Percentiles rank a stretch among this genome's conserved stretches.
phyloP scores from a whole-genome alignment of 2,888 invertebrate species.

The Epinotia ramella region DNA sequence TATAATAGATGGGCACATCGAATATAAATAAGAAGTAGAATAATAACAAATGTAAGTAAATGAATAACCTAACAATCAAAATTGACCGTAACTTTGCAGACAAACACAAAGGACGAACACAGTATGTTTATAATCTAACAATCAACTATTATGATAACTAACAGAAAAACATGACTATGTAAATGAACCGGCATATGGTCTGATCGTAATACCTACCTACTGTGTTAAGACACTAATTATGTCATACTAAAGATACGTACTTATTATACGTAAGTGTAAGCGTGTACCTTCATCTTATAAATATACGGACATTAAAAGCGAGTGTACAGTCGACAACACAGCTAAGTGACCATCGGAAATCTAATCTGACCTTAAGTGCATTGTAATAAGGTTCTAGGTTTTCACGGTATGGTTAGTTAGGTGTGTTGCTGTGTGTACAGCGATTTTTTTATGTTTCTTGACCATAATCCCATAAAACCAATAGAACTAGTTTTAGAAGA shows the following conservation, averaged over 20 bases:
- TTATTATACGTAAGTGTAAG: not conserved
- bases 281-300: not conserved
- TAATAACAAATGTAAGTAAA: too few species aligned
- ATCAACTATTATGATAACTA: slow-evolving; percentile 38
- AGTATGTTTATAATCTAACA: slow-evolving; percentile 28
- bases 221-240: slow-evolving; percentile 28
- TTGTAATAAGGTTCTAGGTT: too few species aligned
- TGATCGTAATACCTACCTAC: slow-evolving; percentile 21
- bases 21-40: not conserved
- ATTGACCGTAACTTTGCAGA: not conserved
- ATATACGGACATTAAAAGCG: not conserved
- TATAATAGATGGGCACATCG: too few species aligned
- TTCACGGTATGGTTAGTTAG: too few species aligned
- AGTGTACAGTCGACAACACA: too few species aligned
- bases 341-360: too few species aligned
- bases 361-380: too few species aligned
- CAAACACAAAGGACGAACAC: slow-evolving; percentile 17
- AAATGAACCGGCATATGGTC: slow-evolving; percentile 37
- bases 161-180: slow-evolving; percentile 43
- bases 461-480: too few species aligned
- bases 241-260: slow-evolving; percentile 17
- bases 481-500: too few species aligned
- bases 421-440: too few species aligned
- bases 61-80: not conserved
- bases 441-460: too few species aligned